Conservation (phyloP, 2,113 vertebrate genomes). For the Mustela nigripes region DNA sequence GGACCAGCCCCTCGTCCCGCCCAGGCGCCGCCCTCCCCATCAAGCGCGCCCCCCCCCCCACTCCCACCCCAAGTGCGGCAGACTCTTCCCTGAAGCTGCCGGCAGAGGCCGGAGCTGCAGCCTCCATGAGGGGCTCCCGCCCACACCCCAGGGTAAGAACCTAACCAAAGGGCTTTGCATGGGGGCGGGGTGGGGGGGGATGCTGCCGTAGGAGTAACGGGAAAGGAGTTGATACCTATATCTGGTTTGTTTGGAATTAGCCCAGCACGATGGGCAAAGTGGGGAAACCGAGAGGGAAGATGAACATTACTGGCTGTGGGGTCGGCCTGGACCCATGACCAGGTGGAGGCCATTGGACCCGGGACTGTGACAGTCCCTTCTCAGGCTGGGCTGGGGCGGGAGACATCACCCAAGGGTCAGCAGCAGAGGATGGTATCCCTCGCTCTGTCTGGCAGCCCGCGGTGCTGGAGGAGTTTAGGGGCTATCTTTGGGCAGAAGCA, state of each 20-base stretch:
- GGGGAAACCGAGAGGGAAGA: neutral
- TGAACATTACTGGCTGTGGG: neutral
- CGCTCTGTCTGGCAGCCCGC: neutral
- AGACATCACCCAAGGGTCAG: neutral
- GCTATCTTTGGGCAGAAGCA: constrained; percentile 9
- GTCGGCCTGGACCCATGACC: constrained; percentile 23
- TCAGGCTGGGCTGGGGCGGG: neutral
- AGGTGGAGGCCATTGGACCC: neutral
- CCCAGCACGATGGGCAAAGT: neutral
- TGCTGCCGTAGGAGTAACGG: neutral
- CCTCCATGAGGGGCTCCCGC: constrained; percentile 78
- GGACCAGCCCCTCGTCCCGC: constrained; percentile 77
- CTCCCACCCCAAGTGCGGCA: constrained; percentile 75
- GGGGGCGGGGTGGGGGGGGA: neutral
- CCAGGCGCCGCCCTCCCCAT: constrained; percentile 74
- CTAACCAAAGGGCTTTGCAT: neutral
- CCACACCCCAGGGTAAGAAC: constrained; percentile 76
- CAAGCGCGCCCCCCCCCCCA: constrained; percentile 48
- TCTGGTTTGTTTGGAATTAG: constrained; percentile 36
- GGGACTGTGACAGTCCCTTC: constrained; percentile 33
- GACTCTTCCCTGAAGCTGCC: constrained; percentile 77
- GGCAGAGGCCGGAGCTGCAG: constrained; percentile 75
- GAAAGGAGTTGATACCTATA: constrained; percentile 28
- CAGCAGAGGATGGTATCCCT: constrained; percentile 28
- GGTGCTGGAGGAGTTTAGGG: constrained; percentile 6